Evolutionary conservation across 2,888 invertebrate genomes (phyloP), one percentile per base, ranked within the genome.

Genomic region (Polyploca ridens): DNA sequence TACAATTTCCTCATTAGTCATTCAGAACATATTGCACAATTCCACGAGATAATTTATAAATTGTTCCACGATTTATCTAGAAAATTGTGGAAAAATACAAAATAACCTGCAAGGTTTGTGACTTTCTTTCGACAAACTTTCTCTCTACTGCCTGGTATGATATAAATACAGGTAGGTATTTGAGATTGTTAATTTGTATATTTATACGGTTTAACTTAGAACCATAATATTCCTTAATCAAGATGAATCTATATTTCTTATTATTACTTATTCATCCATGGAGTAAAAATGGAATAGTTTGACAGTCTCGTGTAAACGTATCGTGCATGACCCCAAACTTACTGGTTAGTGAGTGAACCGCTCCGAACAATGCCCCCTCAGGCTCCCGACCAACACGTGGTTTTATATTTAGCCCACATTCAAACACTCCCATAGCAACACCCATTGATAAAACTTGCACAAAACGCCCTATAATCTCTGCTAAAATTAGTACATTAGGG

Each of bases 281-380:
- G 27, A n/a, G n/a, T 35, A 33, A 59, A 41, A 16, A 33, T 16
- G 7, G n/a, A 11, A 59, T 46, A n/a, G 7, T 46, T 41, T 16
- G 58, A 27, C 58, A 64, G 64, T 64, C 62, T 35, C 41, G 62
- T 64, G 85, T 84, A 87, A 85, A 87, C 83, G 74, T 64, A 66
- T 69, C 85, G 82, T 75, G 83, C 83, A 84, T 90, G 91, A 91
- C 91, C 91, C 81, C 85, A 89, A 78, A 89, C 13, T 87, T 76
- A 27, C 41, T 41, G 76, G 75, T 78, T 76, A 78, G 74, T 77
- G 83, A 81, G 77, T 73, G 79, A 74, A 78, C 72, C 74, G 64
- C 69, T 73, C 73, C 75, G 86, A 83, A 83, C 86, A 83, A 79
- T 87, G 88, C 88, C 85, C 86, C 41, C 41, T 38, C 41, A 41